A percentile compares a stretch with the other conserved stretches of the same genome.
These are phyloP conservation scores for Heptranchias perlo DNA, from an alignment of 2,113 vertebrate genomes.

Conservation along the genomic window DNA sequence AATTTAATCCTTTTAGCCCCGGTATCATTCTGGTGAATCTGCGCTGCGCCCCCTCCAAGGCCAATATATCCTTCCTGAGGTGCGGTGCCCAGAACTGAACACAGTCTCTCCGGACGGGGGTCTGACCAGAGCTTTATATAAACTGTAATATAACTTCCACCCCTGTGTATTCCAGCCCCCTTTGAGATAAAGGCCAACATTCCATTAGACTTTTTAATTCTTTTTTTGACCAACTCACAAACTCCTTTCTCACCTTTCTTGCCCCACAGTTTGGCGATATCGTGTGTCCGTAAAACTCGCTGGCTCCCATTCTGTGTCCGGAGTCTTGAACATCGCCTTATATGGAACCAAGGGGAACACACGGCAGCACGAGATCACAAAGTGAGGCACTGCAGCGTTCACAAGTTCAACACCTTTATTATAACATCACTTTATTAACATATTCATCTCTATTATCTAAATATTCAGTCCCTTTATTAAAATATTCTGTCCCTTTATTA, in stretches of 20 bases:
- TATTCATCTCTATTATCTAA: not conserved
- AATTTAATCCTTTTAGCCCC: no score
- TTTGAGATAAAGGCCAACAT: no score
- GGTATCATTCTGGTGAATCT: no score
- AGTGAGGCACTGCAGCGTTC: conserved; percentile 68
- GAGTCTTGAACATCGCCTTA: conserved; percentile 62
- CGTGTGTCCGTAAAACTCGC: conserved; percentile 57
- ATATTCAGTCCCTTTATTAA: not conserved
- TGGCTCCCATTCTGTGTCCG: conserved; percentile 50
- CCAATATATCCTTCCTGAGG: no score
- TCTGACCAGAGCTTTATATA: no score
- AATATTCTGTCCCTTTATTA: not conserved
- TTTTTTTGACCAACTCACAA: not conserved
- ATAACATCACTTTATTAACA: not conserved
- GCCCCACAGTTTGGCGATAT: conserved; percentile 70
- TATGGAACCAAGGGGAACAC: conserved; percentile 59
- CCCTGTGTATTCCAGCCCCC: no score
- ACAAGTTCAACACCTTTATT: not conserved
- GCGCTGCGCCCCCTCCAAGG: no score
- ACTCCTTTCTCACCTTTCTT: conserved; percentile 36
- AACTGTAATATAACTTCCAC: no score
- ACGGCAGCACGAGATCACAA: conserved; percentile 57
- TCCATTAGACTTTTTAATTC: no score
- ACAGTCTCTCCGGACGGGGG: no score
- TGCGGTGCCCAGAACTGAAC: no score